Conservation (phyloP, 2,113 vertebrate species). For the Pavo muticus region DNA sequence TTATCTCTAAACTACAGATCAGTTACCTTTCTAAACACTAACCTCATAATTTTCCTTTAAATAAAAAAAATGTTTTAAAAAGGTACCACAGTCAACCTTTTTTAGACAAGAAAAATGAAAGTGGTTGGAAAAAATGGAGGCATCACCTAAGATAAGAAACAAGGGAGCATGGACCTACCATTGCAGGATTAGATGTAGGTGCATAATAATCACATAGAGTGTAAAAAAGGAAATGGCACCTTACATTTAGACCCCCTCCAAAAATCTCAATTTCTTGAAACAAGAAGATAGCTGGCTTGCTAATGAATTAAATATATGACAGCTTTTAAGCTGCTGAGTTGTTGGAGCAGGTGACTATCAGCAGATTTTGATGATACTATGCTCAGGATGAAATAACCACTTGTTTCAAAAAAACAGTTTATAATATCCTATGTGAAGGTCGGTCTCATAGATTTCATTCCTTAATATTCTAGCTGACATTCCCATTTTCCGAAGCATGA, state of each 20-base stretch:
- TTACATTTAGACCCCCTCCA: background rate
- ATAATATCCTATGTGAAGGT: slow-evolving; percentile 64
- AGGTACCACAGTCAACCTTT: background rate
- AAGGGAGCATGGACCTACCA: background rate
- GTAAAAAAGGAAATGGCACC: background rate
- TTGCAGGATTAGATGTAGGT: slow-evolving; percentile 2
- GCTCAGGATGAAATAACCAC: slow-evolving; percentile 66
- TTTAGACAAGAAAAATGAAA: slow-evolving; percentile 45
- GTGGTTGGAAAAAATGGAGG: slow-evolving; percentile 20
- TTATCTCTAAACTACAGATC: slow-evolving; percentile 65
- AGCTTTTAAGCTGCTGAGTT: slow-evolving; percentile 61
- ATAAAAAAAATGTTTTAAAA: background rate
- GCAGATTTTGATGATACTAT: slow-evolving; percentile 66
- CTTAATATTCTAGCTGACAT: slow-evolving; percentile 74
- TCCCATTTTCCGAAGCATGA: slow-evolving; percentile 75
- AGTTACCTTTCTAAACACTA: slow-evolving; percentile 72
- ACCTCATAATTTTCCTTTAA: slow-evolving; percentile 62
- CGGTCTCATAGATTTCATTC: slow-evolving; percentile 70
- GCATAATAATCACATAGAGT: background rate
- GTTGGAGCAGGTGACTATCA: slow-evolving; percentile 70
- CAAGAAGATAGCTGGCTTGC: slow-evolving; percentile 22
- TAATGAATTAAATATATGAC: slow-evolving; percentile 67
- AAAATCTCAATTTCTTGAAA: slow-evolving; percentile 9
- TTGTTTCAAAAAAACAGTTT: slow-evolving; percentile 58
- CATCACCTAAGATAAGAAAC: background rate